Evolutionary conservation across 2,888 invertebrate genomes (phyloP).

Genomic region (Meiosimyza platycephala): DNA sequence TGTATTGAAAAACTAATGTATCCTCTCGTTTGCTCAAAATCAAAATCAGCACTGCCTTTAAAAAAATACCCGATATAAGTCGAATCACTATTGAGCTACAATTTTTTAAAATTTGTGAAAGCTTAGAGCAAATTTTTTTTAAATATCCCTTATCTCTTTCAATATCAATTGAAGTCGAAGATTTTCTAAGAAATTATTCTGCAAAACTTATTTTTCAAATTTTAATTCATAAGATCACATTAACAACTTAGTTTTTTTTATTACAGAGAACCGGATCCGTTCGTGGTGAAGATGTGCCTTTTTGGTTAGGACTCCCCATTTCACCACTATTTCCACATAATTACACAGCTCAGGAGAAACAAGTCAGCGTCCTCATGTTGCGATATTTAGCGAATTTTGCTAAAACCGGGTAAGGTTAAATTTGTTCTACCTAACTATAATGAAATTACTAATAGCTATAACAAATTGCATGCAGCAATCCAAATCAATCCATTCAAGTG

Average conservation of each 20-base stretch:
- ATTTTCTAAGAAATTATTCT: no score
- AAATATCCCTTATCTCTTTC: no score
- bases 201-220: no score
- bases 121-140: no score
- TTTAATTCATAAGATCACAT: no score
- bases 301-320: conserved; percentile 84
- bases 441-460: not conserved
- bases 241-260: not conserved
- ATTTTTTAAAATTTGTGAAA: no score
- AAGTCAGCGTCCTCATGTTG: conserved; percentile 81
- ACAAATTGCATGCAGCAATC: conserved; percentile 53
- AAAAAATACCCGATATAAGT: no score
- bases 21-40: no score
- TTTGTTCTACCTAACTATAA: not conserved
- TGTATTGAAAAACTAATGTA: no score
- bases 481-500: conserved; percentile 54
- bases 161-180: no score
- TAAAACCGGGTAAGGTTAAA: conserved; percentile 80
- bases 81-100: no score
- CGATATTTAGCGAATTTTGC: conserved; percentile 90
- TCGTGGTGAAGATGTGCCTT: conserved; percentile 88
- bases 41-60: no score
- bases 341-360: conserved; percentile 81
- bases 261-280: conserved; percentile 82
- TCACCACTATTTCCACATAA: conserved; percentile 78